Percentiles rank a stretch among this genome's conserved stretches.
phyloP scores from a whole-genome alignment of 2,113 vertebrate genomes.

The Centropristis striata region DNA sequence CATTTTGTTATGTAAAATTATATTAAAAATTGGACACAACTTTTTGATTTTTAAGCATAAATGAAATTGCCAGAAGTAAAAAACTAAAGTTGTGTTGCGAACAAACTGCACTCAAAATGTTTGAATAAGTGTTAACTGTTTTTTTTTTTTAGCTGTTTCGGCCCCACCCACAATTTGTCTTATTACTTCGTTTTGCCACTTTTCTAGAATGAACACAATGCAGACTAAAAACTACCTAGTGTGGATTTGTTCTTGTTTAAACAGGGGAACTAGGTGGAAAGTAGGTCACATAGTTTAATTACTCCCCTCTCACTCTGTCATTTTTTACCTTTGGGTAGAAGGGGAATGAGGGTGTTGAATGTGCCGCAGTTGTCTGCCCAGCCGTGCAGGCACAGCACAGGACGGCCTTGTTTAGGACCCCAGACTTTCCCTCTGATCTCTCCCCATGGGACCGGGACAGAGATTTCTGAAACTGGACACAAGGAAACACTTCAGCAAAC shows the following conservation, averaged over 20 bases:
- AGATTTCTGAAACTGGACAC: slow-evolving; percentile 79
- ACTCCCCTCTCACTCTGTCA: not conserved
- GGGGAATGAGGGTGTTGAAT: slow-evolving; percentile 85
- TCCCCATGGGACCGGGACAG: slow-evolving; percentile 83
- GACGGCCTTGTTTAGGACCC: slow-evolving; percentile 79
- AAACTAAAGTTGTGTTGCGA: no score
- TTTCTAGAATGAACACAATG: no score
- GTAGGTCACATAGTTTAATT: not conserved
- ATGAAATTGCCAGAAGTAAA: no score
- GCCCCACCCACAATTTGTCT: no score
- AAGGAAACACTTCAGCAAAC: not conserved
- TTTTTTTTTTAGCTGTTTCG: no score
- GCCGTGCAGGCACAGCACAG: slow-evolving; percentile 86
- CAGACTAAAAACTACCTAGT: no score
- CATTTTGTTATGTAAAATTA: no score
- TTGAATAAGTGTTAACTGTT: no score
- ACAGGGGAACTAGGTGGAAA: not conserved
- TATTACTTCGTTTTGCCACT: no score
- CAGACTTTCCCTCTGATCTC: slow-evolving; percentile 83
- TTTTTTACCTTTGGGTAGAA: slow-evolving; percentile 80
- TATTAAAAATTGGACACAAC: no score
- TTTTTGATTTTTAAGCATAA: no score
- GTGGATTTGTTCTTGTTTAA: not conserved
- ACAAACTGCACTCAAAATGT: no score
- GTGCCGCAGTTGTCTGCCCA: slow-evolving; percentile 88